Evolutionary conservation across 2,797 vertebrate genomes (phyloP).

Genomic region (Chromobotia macracanthus): DNA sequence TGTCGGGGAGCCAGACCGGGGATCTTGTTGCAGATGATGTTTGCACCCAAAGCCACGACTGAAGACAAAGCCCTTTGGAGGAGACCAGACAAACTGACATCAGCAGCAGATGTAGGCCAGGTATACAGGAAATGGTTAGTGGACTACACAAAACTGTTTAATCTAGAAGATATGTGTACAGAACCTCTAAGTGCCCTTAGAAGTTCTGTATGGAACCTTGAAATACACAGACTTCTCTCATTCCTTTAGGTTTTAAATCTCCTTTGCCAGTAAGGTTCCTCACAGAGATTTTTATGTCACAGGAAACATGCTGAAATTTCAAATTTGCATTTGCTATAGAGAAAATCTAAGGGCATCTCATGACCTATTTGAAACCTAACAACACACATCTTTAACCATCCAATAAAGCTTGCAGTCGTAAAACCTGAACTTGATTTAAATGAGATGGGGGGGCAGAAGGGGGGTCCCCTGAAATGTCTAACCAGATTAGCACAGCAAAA

Average conservation of each 20-base stretch:
- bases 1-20: slow-evolving; percentile 96
- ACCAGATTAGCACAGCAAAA: slow-evolving; percentile 38
- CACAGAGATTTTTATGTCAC: slow-evolving; percentile 8
- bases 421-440: slow-evolving; percentile 34
- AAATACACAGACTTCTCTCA: background rate
- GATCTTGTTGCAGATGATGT: slow-evolving; percentile 99
- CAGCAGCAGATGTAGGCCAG: slow-evolving; percentile 27
- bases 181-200: background rate
- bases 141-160: background rate
- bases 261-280: background rate
- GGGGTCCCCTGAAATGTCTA: slow-evolving; percentile 30
- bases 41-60: slow-evolving; percentile 96
- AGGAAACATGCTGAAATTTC: slow-evolving; percentile 21
- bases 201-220: background rate
- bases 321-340: slow-evolving; percentile 9
- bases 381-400: slow-evolving; percentile 27
- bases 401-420: slow-evolving; percentile 18
- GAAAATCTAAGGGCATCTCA: background rate
- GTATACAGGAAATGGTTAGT: slow-evolving; percentile 17
- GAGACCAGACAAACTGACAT: slow-evolving; percentile 45
- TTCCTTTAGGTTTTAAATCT: background rate
- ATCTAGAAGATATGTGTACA: background rate
- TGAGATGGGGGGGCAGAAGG: no score
- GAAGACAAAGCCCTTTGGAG: slow-evolving; percentile 92
- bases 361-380: slow-evolving; percentile 31